Conservation (phyloP, 2,797 vertebrate genomes). For the Smutsia temminckii region DNA sequence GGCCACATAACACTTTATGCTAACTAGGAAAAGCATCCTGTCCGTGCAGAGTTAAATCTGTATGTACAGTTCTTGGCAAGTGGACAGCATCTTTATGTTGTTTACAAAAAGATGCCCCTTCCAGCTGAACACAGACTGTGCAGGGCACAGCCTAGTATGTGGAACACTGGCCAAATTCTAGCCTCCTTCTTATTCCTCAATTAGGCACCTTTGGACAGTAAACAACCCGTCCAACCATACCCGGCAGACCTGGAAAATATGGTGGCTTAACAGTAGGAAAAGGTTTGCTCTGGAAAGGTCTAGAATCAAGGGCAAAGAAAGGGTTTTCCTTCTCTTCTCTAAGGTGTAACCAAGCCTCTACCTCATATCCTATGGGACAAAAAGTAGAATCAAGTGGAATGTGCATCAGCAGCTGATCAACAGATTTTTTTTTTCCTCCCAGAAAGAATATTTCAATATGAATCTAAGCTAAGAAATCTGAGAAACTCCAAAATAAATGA, state of each 20-base stretch:
- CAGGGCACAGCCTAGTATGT: not conserved
- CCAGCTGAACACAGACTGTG: not conserved
- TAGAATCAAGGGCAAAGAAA: not conserved
- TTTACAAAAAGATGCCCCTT: not conserved
- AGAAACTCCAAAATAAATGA: slow-evolving; percentile 57
- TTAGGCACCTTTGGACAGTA: not conserved
- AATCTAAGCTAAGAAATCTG: slow-evolving; percentile 53
- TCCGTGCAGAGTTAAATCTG: not conserved
- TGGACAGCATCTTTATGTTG: not conserved
- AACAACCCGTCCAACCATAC: not conserved
- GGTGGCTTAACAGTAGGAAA: not conserved
- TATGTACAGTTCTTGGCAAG: not conserved
- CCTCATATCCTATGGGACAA: not conserved
- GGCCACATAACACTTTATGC: not conserved
- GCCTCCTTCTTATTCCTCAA: not conserved
- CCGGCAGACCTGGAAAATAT: not conserved
- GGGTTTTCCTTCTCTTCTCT: not conserved
- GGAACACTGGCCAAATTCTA: not conserved
- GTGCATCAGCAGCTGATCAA: not conserved
- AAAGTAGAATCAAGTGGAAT: slow-evolving; percentile 28
- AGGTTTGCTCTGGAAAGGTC: not conserved
- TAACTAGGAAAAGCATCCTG: not conserved
- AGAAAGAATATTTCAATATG: slow-evolving; percentile 30
- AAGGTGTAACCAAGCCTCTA: not conserved
- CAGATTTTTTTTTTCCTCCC: not conserved